These are phyloP conservation scores for Parnassius glacialis DNA, from an alignment of 2,888 invertebrate species.

Conservation along the genomic window DNA sequence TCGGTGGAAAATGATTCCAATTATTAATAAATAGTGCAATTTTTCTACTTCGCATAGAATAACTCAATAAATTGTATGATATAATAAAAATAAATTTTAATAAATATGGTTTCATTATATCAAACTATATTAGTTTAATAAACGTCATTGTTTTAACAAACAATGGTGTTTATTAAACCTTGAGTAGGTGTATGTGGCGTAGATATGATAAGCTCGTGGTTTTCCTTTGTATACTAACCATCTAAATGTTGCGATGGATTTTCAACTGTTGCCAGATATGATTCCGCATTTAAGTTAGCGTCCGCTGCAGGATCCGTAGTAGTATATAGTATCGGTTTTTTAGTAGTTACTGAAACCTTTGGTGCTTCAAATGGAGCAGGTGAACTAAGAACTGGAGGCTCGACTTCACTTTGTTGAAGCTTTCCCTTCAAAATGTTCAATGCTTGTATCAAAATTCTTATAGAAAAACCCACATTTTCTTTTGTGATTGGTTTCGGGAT, in stretches of 20 bases:
- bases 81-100: too few species aligned
- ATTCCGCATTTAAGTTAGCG: constrained; percentile 57
- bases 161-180: too few species aligned
- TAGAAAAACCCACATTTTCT: constrained; percentile 89
- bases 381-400: constrained; percentile 57
- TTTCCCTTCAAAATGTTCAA: constrained; percentile 83
- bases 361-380: constrained; percentile 60
- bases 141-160: too few species aligned
- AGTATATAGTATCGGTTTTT: constrained; percentile 48
- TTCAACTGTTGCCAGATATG: constrained; percentile 60
- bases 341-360: constrained; percentile 40
- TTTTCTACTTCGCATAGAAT: too few species aligned
- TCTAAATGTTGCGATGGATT: constrained; percentile 70
- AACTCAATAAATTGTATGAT: too few species aligned
- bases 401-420: constrained; percentile 62
- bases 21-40: too few species aligned
- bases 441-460: constrained; percentile 88
- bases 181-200: too few species aligned
- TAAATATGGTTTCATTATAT: too few species aligned
- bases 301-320: constrained; percentile 40
- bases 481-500: constrained; percentile 88
- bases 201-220: too few species aligned
- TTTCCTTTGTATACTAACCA: constrained; percentile 45
- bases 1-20: too few species aligned
- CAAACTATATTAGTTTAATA: too few species aligned